phyloP scores from a whole-genome alignment of 2,113 vertebrate genomes.

The Cyphomyrus discorhynchus region DNA sequence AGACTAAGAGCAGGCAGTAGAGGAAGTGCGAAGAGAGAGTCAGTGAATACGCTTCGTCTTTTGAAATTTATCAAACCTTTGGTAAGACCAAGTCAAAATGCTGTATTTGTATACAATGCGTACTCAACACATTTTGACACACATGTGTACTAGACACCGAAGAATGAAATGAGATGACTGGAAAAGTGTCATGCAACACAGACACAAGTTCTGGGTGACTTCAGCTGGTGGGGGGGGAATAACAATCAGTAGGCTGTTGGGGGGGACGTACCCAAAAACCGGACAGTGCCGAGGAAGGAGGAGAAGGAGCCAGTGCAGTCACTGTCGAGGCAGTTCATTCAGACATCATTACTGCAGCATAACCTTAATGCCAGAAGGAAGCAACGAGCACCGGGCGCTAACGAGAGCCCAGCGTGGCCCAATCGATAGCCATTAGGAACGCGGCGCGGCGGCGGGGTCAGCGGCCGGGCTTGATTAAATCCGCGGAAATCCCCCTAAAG shows the following conservation, averaged over 20 bases:
- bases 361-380: neutral
- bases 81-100: neutral
- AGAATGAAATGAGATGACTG: neutral
- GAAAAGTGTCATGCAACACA: neutral
- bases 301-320: neutral
- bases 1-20: neutral
- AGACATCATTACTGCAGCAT: neutral
- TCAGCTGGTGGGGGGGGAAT: neutral
- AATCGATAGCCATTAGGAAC: slow-evolving; percentile 18
- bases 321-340: neutral
- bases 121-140: too few relatives aligned
- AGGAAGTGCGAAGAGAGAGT: neutral
- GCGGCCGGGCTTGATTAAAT: slow-evolving; percentile 8
- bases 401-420: neutral
- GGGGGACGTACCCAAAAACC: neutral
- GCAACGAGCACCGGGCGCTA: neutral
- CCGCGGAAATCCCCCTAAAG: slow-evolving; percentile 5
- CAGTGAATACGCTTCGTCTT: neutral
- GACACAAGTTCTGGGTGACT: neutral
- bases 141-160: neutral
- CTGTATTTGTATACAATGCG: neutral
- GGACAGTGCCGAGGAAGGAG: neutral
- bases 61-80: neutral
- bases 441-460: neutral
- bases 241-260: too few relatives aligned